Evolutionary conservation across 2,797 vertebrate genomes (phyloP).

Genomic region (Crax fasciolata): DNA sequence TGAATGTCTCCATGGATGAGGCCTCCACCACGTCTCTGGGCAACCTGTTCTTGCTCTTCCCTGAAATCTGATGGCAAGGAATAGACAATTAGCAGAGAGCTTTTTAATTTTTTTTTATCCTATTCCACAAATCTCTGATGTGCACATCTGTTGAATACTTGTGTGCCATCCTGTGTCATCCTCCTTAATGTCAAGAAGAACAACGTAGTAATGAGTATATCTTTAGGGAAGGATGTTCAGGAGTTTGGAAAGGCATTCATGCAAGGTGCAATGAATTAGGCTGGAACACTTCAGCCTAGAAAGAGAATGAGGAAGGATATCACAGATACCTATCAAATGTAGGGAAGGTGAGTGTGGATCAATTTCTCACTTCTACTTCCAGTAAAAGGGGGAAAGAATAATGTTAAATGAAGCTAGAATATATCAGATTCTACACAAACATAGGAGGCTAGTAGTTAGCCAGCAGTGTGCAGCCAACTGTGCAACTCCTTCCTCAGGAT

Average conservation of each 20-base stretch:
- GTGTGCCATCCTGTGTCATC: not conserved
- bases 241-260: not conserved
- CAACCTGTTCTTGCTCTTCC: not conserved
- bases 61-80: not conserved
- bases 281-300: not conserved
- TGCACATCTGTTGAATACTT: not conserved
- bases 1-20: not conserved
- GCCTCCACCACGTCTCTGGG: not conserved
- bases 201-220: not conserved
- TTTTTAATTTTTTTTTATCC: not conserved
- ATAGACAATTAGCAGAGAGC: not conserved
- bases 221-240: not conserved
- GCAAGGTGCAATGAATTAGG: not conserved
- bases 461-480: not conserved
- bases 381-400: not conserved
- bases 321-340: not conserved
- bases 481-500: not conserved
- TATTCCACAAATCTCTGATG: not conserved
- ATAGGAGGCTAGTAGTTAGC: not conserved
- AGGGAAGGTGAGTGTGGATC: not conserved
- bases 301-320: not conserved
- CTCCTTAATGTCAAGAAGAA: not conserved
- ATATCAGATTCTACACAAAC: not conserved
- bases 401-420: not conserved
- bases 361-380: not conserved